Base-by-base conservation (phyloP, 2,888 invertebrate genomes). In the Euplexia lucipara region DNA sequence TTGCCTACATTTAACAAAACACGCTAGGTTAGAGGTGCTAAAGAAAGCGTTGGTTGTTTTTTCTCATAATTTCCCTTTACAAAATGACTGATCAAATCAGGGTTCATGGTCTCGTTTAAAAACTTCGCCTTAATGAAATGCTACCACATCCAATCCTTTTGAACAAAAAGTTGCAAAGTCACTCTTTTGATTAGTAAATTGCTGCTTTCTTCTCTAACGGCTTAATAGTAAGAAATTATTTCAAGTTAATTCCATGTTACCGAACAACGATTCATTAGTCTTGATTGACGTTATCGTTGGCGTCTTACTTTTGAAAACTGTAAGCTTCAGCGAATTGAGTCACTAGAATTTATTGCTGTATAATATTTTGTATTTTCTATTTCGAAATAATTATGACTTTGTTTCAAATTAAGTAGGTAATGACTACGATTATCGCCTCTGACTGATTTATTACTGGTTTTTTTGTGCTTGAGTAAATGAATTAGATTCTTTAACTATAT, bases 111-210 rank as follows among this genome's bases (percentile, higher is more conserved):
- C n/a, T n/a, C n/a, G n/a, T 22, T 10, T 26, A 10, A 18, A 1
- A 30, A 10, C 30, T 45, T 32, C 14, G 7, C 3, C 16, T 12
- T 12, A 54, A 45, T 34, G n/a, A 34, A 16, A 35, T 10, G 12
- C 12, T 18, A 26, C 26, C n/a, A 45, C 37, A 47, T 58, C n/a
- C 42, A 57, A 45, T 72, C n/a, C 12, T 20, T 74, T 45, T 44
- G 41, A 58, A 70, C 53, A 56, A 53, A n/a, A 72, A 60, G 35
- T 54, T 63, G 75, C 73, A 39, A 18, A 66, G 74, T 84, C 81
- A 84, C 64, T 61, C 69, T 66, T 76, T 77, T 79, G 67, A 84
- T 83, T 82, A 78, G 70, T 71, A 80, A 80, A 84, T 83, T 78
- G 72, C 66, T 49, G 60, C 63, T 70, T 71, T 70, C 53, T 64